phyloP scores from a whole-genome alignment of 2,113 vertebrate genomes.

The Echinops telfairi region DNA sequence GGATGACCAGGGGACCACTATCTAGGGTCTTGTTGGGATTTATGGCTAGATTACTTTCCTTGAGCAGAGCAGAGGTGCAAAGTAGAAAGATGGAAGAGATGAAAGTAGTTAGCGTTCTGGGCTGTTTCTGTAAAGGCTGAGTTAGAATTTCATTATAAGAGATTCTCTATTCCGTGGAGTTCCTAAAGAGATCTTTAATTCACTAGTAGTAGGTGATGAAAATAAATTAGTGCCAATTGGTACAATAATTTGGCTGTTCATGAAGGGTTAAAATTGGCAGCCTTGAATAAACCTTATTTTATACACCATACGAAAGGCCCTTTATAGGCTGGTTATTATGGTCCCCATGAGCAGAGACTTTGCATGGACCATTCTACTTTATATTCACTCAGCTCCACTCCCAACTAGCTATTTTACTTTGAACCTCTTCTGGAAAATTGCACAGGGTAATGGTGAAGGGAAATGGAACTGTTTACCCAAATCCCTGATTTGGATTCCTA shows the following conservation, averaged over 20 bases:
- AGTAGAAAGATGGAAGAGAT: background rate
- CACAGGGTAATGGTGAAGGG: slow-evolving; percentile 42
- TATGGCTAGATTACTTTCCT: slow-evolving; percentile 59
- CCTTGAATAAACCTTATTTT: slow-evolving; percentile 6
- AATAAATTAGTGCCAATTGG: background rate
- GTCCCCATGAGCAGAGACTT: background rate
- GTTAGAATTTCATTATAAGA: slow-evolving; percentile 41
- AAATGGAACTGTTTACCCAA: slow-evolving; percentile 59
- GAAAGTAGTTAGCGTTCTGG: slow-evolving; percentile 42
- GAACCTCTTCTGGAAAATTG: background rate
- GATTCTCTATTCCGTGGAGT: background rate
- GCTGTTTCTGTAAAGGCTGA: background rate
- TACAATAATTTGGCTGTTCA: background rate
- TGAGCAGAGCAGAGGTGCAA: slow-evolving; percentile 44
- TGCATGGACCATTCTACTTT: background rate
- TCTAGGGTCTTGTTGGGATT: slow-evolving; percentile 65
- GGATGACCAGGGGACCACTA: slow-evolving; percentile 44
- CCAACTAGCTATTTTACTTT: background rate
- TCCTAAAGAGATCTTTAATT: background rate
- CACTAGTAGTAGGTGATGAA: slow-evolving; percentile 33
- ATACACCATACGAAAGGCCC: background rate
- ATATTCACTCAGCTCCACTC: background rate
- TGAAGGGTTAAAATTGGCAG: slow-evolving; percentile 18
- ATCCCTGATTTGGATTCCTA: slow-evolving; percentile 44
- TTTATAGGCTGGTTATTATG: background rate